These are phyloP conservation scores for Cirrhinus mrigala DNA, from an alignment of 2,797 vertebrate genomes.

Conservation along the genomic window DNA sequence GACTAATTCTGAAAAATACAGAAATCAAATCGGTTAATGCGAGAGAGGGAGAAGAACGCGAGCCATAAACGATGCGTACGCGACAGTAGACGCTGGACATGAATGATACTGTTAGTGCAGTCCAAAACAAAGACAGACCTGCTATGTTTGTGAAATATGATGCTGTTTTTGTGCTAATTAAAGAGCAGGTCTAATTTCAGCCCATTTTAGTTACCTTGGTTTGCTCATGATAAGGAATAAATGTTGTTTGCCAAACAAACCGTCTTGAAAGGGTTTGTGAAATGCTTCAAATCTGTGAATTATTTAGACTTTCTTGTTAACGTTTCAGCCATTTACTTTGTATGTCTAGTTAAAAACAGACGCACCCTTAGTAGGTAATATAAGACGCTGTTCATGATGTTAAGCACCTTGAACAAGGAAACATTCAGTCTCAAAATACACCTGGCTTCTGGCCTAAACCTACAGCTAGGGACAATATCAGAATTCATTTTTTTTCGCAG, in stretches of 20 bases:
- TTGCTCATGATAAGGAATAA: neutral
- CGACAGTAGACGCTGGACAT: conserved; percentile 17
- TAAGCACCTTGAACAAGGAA: neutral
- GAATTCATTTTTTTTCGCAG: neutral
- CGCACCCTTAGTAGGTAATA: neutral
- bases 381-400: neutral
- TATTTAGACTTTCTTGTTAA: neutral
- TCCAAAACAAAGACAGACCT: conserved; percentile 33
- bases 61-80: neutral
- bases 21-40: conserved; percentile 71
- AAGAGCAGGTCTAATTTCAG: neutral
- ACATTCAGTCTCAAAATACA: conserved; percentile 16
- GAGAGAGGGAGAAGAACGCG: conserved; percentile 6
- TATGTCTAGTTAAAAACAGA: neutral
- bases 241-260: neutral
- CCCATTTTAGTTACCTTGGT: neutral
- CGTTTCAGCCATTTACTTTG: neutral
- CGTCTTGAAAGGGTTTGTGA: neutral
- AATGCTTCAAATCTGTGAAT: neutral
- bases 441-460: neutral
- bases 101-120: neutral
- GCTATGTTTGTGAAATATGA: neutral
- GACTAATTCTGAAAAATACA: conserved; percentile 80
- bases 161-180: neutral
- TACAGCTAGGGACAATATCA: neutral